Evolutionary conservation across 1,140 invertebrate species (phyloP).

Genomic region (Drosophila equinoxialis): DNA sequence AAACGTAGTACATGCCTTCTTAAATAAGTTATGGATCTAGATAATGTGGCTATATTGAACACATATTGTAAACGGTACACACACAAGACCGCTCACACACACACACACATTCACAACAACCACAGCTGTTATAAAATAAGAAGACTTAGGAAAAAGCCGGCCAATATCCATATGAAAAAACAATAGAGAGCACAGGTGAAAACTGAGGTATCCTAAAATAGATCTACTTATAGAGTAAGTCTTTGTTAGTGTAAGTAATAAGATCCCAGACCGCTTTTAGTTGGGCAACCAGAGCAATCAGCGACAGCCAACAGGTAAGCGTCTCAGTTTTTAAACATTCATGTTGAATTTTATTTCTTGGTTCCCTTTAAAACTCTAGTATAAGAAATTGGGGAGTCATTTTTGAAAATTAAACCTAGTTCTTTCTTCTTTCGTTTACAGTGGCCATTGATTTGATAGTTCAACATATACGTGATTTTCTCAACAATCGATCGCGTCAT

Average conservation of each 20-base stretch:
- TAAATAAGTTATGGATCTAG: background rate
- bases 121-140: background rate
- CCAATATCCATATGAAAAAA: background rate
- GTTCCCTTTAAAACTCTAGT: slow-evolving; percentile 5
- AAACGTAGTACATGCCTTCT: background rate
- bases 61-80: background rate
- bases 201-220: background rate
- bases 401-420: background rate
- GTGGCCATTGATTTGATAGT: slow-evolving; percentile 97
- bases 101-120: background rate
- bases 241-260: slow-evolving; percentile 3
- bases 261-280: background rate
- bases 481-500: slow-evolving; percentile 84
- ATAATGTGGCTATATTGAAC: background rate
- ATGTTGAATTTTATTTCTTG: background rate
- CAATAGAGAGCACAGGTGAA: background rate
- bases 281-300: background rate
- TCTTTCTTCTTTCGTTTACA: slow-evolving; percentile 83
- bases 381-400: background rate
- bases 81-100: background rate
- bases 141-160: background rate
- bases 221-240: slow-evolving; percentile 6
- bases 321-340: background rate
- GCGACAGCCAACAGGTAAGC: background rate
- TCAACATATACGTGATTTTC: slow-evolving; percentile 94